Conservation (phyloP, 2,113 vertebrate genomes). For the Muscicapa adusta region DNA sequence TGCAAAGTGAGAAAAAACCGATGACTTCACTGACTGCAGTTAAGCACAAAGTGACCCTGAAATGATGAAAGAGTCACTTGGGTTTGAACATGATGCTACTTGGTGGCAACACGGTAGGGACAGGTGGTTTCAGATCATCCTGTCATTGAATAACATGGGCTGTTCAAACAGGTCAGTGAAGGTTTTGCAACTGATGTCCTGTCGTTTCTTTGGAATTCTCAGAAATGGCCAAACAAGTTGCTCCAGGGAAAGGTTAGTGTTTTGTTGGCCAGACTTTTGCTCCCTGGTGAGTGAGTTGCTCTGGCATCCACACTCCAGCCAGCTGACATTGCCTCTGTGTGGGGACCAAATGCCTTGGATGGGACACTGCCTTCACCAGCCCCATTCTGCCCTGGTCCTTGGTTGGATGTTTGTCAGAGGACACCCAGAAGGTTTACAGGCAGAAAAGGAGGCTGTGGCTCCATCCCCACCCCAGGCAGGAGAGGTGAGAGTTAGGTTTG, state of each 20-base stretch:
- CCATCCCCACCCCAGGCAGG: not conserved
- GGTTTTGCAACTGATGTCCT: not conserved
- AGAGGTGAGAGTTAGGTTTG: not conserved
- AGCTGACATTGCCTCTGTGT: not conserved
- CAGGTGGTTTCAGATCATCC: not conserved
- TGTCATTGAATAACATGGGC: not conserved
- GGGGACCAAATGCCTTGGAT: not conserved
- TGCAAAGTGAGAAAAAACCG: not conserved
- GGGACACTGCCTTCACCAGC: not conserved
- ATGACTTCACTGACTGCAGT: not conserved
- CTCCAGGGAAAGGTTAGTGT: not conserved
- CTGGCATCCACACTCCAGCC: accelerated
- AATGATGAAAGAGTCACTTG: not conserved
- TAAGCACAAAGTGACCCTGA: not conserved
- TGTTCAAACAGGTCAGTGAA: not conserved
- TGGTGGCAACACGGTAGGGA: not conserved
- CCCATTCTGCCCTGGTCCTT: not conserved
- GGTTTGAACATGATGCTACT: not conserved
- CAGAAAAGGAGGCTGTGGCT: not conserved
- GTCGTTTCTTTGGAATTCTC: not conserved
- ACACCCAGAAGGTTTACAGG: not conserved
- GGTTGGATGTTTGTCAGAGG: not conserved
- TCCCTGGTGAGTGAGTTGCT: conserved; percentile 25
- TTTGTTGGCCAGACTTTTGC: conserved; percentile 38
- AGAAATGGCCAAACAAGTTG: not conserved